Conservation (phyloP, 1,140 invertebrate species). For the Panulirus ornatus region DNA sequence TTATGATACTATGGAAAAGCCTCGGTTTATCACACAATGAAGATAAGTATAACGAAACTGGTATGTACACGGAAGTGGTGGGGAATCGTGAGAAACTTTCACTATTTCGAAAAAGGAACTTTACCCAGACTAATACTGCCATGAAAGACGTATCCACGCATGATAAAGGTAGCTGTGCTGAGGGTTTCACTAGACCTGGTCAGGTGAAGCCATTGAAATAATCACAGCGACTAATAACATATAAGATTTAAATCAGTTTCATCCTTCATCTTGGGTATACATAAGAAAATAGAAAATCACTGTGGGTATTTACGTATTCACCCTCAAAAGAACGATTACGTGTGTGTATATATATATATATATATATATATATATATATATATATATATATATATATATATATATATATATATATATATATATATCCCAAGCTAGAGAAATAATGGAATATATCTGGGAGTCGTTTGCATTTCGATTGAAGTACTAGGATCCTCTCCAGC, state of each 20-base stretch:
- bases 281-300: not conserved
- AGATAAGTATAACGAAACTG: too few species aligned
- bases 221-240: not conserved
- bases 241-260: not conserved
- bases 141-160: not conserved
- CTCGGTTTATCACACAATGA: too few species aligned
- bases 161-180: not conserved
- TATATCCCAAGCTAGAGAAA: too few species aligned
- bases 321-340: not conserved
- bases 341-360: not conserved
- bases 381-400: not conserved
- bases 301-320: not conserved
- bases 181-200: not conserved
- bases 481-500: too few species aligned
- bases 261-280: not conserved
- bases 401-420: not conserved
- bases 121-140: not conserved
- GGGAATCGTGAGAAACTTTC: too few species aligned
- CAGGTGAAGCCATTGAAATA: not conserved
- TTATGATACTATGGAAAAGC: too few species aligned
- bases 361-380: not conserved
- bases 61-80: too few species aligned
- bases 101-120: not conserved
- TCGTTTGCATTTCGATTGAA: too few species aligned
- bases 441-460: too few species aligned